phyloP scores from a whole-genome alignment of 2,888 invertebrate genomes.

The Parnassius mnemosyne region DNA sequence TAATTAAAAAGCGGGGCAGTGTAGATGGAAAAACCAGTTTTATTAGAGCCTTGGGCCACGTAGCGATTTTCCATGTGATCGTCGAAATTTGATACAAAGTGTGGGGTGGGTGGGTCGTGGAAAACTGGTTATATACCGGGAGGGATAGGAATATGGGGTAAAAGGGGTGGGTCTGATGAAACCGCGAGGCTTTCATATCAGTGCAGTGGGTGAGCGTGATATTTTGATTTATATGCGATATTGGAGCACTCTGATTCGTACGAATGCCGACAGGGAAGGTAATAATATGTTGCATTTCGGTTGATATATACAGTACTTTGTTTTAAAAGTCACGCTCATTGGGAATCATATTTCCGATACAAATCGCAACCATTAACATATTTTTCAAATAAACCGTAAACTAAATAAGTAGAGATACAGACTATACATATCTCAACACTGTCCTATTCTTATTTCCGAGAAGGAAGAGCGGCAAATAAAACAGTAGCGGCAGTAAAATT shows the following conservation, averaged over 20 bases:
- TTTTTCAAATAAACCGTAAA: no score
- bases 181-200: slow-evolving; percentile 61
- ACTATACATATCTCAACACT: no score
- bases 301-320: neutral
- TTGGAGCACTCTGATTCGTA: slow-evolving; percentile 27
- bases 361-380: no score
- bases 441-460: no score
- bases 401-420: no score
- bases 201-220: slow-evolving; percentile 42
- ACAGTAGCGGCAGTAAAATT: no score
- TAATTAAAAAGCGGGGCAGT: slow-evolving; percentile 72
- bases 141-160: slow-evolving; percentile 32
- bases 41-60: slow-evolving; percentile 33
- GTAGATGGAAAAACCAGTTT: slow-evolving; percentile 40
- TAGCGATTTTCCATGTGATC: neutral
- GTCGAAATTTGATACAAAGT: neutral
- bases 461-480: no score
- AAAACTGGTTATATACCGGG: slow-evolving; percentile 27
- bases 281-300: neutral
- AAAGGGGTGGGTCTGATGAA: slow-evolving; percentile 36
- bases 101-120: slow-evolving; percentile 3
- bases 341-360: no score
- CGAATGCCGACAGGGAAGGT: neutral
- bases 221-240: slow-evolving; percentile 48
- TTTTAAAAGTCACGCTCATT: no score